A percentile compares a stretch with the other conserved stretches of the same genome.
Evolutionary conservation across 1,140 invertebrate genomes (phyloP).

Genomic region (Heterodera carotae): DNA sequence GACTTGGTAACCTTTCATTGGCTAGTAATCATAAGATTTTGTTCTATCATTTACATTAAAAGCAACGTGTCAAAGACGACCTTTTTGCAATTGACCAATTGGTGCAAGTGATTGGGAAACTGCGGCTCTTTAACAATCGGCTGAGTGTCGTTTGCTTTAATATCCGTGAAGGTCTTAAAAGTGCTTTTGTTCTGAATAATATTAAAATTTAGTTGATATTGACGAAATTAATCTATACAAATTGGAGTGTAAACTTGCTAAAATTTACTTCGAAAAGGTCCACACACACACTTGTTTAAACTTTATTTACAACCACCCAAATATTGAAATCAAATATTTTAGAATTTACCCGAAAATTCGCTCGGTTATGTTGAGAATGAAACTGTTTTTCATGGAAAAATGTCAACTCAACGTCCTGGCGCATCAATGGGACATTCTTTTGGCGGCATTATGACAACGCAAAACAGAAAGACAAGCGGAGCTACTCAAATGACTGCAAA

Average conservation of each 20-base stretch:
- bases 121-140: constrained; percentile 15
- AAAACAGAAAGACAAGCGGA: background rate
- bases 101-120: constrained; percentile 20
- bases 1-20: constrained; percentile 5
- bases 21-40: background rate
- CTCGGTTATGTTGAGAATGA: background rate
- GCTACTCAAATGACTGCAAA: background rate
- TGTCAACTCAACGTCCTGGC: background rate
- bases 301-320: background rate
- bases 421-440: background rate
- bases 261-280: constrained; percentile 7
- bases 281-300: too few relatives aligned
- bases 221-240: constrained; percentile 18
- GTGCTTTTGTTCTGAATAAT: background rate
- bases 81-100: constrained; percentile 8
- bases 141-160: constrained; percentile 20
- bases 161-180: constrained; percentile 12
- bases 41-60: background rate
- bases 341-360: background rate
- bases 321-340: background rate
- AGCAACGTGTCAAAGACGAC: constrained; percentile 9
- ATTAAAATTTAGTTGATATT: background rate
- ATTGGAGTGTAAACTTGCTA: constrained; percentile 26
- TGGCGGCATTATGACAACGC: background rate
- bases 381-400: background rate